Evolutionary conservation across 23 tunicate species (phyloP), one percentile per base, ranked within the genome.

Genomic region (Botrylloides violaceus): DNA sequence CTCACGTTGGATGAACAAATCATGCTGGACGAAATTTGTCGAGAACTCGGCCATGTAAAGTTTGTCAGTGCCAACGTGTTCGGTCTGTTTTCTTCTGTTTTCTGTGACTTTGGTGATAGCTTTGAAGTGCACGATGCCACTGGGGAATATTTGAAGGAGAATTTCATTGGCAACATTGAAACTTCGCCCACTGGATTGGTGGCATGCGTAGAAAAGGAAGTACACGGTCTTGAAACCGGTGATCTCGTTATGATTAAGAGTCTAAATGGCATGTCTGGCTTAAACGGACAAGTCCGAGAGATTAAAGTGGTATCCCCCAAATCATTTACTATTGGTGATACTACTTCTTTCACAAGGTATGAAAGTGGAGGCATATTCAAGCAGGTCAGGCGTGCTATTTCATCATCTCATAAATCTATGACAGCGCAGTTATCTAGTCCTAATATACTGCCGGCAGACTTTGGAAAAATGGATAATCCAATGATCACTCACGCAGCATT

Each of bases 31-130:
- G 37, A 68, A 43, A 20, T 68, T 5, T 43, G 74, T 43, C 4
- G 33, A 27, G 32, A 7, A 33, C 55, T 68, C 31, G 28, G 25
- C 21, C 29, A 36, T n/a, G 19, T 39, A 0, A 68, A 68, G 20
- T 68, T 68, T 37, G 74, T 68, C 1, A 21, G 74, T 39, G 34
- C 49, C 22, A 36, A 68, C 12, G 74, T 68, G 7, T 37, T 4
- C 36, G 74, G 74, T 21, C 20, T 68, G 28, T 68, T 68, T 37
- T 68, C 74, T 7, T 68, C 74, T 19, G 19, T 68, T 29, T 68
- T 68, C 28, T 68, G 74, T 2, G 50, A 68, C 35, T 68, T 68
- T 39, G 74, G 74, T 0, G 36, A 20, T 20, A 39, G 20, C 19
- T 68, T 68, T 35, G 74, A 68, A 36, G 63, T 68, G 55, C 28